Percentiles rank a stretch among this genome's conserved stretches.
These are phyloP conservation scores for Phalacrocorax aristotelis DNA, from an alignment of 2,113 vertebrate genomes.

Conservation along the genomic window DNA sequence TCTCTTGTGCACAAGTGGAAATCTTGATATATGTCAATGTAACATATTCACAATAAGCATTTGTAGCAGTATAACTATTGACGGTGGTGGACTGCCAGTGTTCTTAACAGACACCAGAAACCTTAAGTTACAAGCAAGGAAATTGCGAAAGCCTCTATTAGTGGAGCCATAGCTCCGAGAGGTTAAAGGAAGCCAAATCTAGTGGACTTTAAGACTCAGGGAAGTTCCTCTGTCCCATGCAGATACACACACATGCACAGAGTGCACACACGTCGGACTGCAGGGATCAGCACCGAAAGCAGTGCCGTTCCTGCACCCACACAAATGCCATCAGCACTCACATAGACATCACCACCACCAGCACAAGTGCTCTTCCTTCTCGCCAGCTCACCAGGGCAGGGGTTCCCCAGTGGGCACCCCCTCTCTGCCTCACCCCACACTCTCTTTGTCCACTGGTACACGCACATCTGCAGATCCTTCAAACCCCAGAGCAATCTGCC, in stretches of 20 bases:
- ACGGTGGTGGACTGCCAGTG: background rate
- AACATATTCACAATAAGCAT: background rate
- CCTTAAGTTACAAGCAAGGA: background rate
- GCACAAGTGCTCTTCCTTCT: background rate
- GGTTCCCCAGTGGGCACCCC: background rate
- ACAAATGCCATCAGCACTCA: background rate
- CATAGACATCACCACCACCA: accelerated
- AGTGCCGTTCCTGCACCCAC: background rate
- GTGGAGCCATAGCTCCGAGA: background rate
- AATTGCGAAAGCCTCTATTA: background rate
- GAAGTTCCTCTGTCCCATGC: accelerated
- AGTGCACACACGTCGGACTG: background rate
- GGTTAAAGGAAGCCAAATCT: background rate
- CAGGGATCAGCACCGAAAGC: background rate
- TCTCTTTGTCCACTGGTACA: background rate
- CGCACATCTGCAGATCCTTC: accelerated
- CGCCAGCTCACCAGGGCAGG: background rate
- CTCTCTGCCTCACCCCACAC: background rate
- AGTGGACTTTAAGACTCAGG: background rate
- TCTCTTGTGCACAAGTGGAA: background rate
- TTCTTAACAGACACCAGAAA: background rate
- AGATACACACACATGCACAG: too few relatives aligned
- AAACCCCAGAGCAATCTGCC: background rate
- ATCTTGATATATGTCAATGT: background rate
- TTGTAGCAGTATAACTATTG: background rate